Conservation (phyloP, 2,888 invertebrate species). For the Dicyrtomina minuta region DNA sequence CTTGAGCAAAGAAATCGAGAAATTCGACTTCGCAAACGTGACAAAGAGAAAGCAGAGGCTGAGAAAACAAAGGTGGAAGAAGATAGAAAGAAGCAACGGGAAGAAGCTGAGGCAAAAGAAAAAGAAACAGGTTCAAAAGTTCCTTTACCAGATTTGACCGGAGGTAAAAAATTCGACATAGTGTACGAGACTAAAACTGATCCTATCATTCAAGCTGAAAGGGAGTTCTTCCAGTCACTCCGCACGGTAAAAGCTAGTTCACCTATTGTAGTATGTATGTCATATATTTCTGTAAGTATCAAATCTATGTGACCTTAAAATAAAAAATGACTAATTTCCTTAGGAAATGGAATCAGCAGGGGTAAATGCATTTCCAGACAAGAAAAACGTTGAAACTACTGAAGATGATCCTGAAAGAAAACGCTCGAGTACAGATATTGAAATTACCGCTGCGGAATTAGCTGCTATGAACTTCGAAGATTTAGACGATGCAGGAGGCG, state of each 20-base stretch:
- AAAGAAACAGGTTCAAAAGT: conserved; percentile 22
- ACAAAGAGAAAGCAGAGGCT: conserved; percentile 40
- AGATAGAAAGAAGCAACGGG: conserved; percentile 11
- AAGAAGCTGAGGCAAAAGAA: conserved; percentile 22
- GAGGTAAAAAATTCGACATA: conserved; percentile 36
- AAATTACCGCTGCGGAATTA: conserved; percentile 14
- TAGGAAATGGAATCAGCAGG: conserved; percentile 42
- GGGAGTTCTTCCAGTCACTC: conserved; percentile 35
- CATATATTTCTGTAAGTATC: too few relatives aligned
- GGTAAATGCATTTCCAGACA: conserved; percentile 40
- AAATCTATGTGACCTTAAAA: not conserved
- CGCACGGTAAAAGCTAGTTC: conserved; percentile 20
- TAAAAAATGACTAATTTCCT: not conserved
- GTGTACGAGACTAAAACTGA: conserved; percentile 34
- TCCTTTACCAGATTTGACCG: conserved; percentile 16
- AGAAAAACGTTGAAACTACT: conserved; percentile 16
- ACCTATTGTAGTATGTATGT: not conserved
- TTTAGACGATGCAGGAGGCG: conserved; percentile 15
- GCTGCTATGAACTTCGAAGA: conserved; percentile 14
- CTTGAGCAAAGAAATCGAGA: conserved; percentile 44
- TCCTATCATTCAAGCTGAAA: conserved; percentile 28
- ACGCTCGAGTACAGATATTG: not conserved
- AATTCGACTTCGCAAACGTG: conserved; percentile 41
- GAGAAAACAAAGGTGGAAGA: conserved; percentile 34
- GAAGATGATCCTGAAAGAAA: not conserved